Conservation (phyloP, 2,797 vertebrate species). For the Aphelocoma californica region DNA sequence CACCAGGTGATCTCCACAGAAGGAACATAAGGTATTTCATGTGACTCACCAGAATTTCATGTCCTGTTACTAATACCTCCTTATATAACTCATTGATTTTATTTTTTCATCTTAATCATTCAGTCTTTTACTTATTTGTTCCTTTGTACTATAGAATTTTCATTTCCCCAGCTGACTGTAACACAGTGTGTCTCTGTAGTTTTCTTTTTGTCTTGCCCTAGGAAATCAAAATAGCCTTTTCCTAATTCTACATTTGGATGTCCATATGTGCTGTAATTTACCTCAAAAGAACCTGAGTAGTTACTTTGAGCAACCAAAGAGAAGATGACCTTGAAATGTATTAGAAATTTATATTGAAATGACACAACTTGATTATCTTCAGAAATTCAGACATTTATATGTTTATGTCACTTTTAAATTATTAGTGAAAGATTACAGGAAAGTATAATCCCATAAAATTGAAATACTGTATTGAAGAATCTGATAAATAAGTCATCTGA, state of each 20-base stretch:
- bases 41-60: not conserved
- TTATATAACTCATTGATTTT: not conserved
- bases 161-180: not conserved
- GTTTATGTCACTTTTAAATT: not conserved
- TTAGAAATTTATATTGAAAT: not conserved
- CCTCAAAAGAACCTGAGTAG: not conserved
- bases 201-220: not conserved
- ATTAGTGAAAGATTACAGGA: not conserved
- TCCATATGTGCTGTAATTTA: not conserved
- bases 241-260: not conserved
- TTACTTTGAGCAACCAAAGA: not conserved
- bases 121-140: not conserved
- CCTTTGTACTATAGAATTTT: not conserved
- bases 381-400: not conserved
- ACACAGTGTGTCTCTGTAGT: not conserved
- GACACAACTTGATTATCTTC: not conserved
- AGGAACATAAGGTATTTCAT: not conserved
- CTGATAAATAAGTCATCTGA: constrained; percentile 23
- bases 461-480: not conserved
- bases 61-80: not conserved
- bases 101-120: not conserved
- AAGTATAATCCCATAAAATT: not conserved
- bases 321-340: not conserved
- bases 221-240: not conserved
- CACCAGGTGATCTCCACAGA: not conserved